Conservation (phyloP, 2,888 invertebrate genomes). For the Galerucella calmariensis region DNA sequence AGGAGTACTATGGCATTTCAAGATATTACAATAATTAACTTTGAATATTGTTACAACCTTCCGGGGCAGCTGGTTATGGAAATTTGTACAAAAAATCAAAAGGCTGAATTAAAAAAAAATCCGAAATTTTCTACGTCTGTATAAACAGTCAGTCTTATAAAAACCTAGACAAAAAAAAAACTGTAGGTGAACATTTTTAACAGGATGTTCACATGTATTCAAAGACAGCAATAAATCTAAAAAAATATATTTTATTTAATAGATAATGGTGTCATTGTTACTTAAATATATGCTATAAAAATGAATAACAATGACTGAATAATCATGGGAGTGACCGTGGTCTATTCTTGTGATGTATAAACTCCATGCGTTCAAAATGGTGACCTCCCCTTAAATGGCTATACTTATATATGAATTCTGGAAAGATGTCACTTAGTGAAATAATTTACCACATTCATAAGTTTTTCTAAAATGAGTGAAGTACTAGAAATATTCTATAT, state of each 20-base stretch:
- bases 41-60: too few species aligned
- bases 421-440: background rate
- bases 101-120: too few species aligned
- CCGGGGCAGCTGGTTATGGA: too few species aligned
- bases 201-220: constrained; percentile 4
- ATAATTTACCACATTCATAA: background rate
- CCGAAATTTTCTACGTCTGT: too few species aligned
- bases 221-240: background rate
- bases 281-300: background rate
- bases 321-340: constrained; percentile 50
- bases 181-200: background rate
- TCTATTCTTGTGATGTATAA: constrained; percentile 42
- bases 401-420: background rate
- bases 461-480: background rate
- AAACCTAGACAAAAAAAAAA: too few species aligned
- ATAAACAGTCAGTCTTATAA: too few species aligned
- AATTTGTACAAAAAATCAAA: too few species aligned
- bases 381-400: constrained; percentile 6
- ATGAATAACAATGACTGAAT: constrained; percentile 30
- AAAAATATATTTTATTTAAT: background rate
- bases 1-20: too few species aligned
- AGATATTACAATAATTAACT: too few species aligned
- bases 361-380: constrained; percentile 33
- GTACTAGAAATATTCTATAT: background rate
- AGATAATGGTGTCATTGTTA: constrained; percentile 1